Percentiles rank a stretch among this genome's conserved stretches.
Conservation (phyloP, 1,140 invertebrate genomes). For the Drosophila ogumai region DNA sequence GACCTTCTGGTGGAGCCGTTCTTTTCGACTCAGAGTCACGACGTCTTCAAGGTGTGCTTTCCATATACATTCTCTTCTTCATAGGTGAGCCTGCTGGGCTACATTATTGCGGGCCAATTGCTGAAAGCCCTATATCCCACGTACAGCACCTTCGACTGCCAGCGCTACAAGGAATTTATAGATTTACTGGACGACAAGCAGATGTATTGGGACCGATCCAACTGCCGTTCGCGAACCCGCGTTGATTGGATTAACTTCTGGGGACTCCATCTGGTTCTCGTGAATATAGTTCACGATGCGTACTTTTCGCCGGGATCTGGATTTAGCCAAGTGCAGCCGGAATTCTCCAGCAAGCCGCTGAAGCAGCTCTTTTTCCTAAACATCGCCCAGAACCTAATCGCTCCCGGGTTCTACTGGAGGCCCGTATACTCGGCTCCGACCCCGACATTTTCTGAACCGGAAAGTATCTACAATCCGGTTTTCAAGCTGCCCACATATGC, state of each 20-base stretch:
- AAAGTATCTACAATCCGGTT: neutral
- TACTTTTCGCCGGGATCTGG: neutral
- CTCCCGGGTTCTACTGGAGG: neutral
- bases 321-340: neutral
- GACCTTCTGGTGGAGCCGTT: neutral
- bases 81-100: neutral
- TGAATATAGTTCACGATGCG: constrained; percentile 8
- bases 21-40: neutral
- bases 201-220: neutral
- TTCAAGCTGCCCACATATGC: neutral
- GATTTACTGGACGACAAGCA: constrained; percentile 1
- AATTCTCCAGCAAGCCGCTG: neutral
- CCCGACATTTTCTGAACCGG: accelerated
- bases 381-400: neutral
- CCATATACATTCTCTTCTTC: neutral
- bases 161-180: neutral
- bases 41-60: neutral
- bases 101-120: neutral
- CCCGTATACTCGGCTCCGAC: neutral
- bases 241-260: neutral
- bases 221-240: neutral
- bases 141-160: neutral
- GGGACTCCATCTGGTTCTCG: neutral
- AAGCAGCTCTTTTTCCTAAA: constrained; percentile 1
- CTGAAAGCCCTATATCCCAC: neutral